Conservation (phyloP, 2,888 invertebrate genomes). For the Melanchra persicariae region DNA sequence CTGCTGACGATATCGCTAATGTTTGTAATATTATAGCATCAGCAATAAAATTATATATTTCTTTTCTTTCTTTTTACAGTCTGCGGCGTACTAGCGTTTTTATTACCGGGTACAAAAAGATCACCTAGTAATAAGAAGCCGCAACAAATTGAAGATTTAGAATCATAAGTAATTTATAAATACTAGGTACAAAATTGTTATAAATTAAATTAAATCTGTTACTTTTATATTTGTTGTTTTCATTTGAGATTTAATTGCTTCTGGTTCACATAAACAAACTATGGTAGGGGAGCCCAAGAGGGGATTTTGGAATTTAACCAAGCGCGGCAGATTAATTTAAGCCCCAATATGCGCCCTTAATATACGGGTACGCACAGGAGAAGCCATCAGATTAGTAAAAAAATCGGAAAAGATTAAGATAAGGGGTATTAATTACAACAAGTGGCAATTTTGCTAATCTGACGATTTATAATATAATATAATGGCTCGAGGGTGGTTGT, state of each 20-base stretch:
- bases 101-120: constrained; percentile 70
- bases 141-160: constrained; percentile 17
- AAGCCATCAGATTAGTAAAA: too few species aligned
- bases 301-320: too few species aligned
- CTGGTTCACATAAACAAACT: background rate
- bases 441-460: too few species aligned
- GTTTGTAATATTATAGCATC: background rate
- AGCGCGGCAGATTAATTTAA: too few species aligned
- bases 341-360: too few species aligned
- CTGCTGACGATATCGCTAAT: background rate
- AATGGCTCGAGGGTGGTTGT: too few species aligned
- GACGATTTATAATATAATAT: too few species aligned
- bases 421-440: too few species aligned
- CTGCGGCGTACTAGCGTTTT: constrained; percentile 74
- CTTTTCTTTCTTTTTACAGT: constrained; percentile 74
- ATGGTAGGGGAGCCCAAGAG: too few species aligned
- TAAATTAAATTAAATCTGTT: constrained; percentile 16
- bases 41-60: background rate
- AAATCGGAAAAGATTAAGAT: too few species aligned
- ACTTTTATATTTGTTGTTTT: background rate
- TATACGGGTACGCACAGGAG: too few species aligned
- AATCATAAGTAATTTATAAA: constrained; percentile 46
- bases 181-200: background rate
- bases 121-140: constrained; percentile 37
- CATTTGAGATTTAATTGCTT: background rate